Base-by-base conservation (phyloP, 1,140 invertebrate species). In the Drosophila kepulauana region DNA sequence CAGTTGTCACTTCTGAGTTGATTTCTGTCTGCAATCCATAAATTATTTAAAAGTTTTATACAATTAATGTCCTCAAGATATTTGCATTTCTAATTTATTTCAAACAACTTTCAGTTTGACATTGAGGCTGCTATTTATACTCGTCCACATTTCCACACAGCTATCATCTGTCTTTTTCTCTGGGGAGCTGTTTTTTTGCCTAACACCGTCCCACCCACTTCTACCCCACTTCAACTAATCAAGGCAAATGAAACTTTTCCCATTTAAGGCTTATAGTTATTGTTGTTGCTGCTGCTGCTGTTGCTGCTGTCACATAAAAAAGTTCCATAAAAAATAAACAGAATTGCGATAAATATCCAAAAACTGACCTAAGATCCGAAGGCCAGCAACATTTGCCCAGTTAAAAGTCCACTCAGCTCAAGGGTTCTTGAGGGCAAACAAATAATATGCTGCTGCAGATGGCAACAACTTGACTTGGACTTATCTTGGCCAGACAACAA, bases 241-340 rank as follows among this genome's bases (percentile, higher is more conserved):
- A 75, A 69, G 65, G 20, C 58, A 63, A 57, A 57, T 70, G 66
- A 63, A 75, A 75, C 72, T 75, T 75, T 75, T 70, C 43, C 25
- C 72, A 75, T 75, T 75, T 68, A 28, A 28, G 41, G 48, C 16
- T 57, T 58, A 69, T 51, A 63, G 66, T 62, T 54, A 45, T 52
- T 68, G 30, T 43, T 61, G 51, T 35, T 66, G 11, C 6, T 51
- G 30, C 11, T 54, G 28, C 13, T 43, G 46, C 5, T 59, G 46
- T 3, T 59, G 30, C 35, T 43, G 57, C 30, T 72, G 69, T 20
- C 54, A 51, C 46, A 59, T 59, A 67, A 74, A 68, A 74, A 69
- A 62, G 13, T 68, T 49, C 8, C 33, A 41, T 63, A 56, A 68
- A 67, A 54, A 54, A 48, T 48, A 74, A 25, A 25, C 20, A 25